Conservation (phyloP, 2,888 invertebrate genomes). For the Diarsia brunnea region DNA sequence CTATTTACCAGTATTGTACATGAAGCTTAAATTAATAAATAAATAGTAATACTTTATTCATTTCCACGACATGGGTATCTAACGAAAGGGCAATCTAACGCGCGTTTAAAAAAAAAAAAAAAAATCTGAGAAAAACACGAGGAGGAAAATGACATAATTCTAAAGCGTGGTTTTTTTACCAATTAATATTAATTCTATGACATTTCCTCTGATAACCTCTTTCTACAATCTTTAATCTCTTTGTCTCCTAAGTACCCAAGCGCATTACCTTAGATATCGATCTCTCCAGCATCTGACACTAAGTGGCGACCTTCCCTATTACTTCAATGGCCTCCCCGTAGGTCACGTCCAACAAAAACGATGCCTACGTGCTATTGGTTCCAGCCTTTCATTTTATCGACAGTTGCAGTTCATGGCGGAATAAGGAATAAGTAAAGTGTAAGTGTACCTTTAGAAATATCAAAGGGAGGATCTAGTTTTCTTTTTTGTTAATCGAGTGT, state of each 20-base stretch:
- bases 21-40: too few species aligned
- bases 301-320: slow-evolving; percentile 30
- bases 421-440: slow-evolving; percentile 3
- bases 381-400: slow-evolving; percentile 37
- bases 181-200: neutral
- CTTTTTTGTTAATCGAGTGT: neutral
- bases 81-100: too few species aligned
- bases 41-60: too few species aligned
- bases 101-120: too few species aligned
- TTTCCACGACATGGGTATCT: too few species aligned
- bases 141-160: too few species aligned
- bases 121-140: too few species aligned
- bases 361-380: slow-evolving; percentile 43
- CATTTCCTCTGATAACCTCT: neutral
- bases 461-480: neutral
- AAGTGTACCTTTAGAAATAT: neutral
- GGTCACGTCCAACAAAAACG: slow-evolving; percentile 51
- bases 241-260: neutral
- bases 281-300: slow-evolving; percentile 36
- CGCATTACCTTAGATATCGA: slow-evolving; percentile 29
- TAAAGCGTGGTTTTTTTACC: too few species aligned
- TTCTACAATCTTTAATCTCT: neutral
- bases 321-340: slow-evolving; percentile 22
- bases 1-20: too few species aligned
- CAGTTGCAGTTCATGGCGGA: slow-evolving; percentile 43